A percentile compares a stretch with the other conserved stretches of the same genome.
Evolutionary conservation across 35 echinoderm and acorn worm species (phyloP).

Genomic region (Apostichopus californicus): DNA sequence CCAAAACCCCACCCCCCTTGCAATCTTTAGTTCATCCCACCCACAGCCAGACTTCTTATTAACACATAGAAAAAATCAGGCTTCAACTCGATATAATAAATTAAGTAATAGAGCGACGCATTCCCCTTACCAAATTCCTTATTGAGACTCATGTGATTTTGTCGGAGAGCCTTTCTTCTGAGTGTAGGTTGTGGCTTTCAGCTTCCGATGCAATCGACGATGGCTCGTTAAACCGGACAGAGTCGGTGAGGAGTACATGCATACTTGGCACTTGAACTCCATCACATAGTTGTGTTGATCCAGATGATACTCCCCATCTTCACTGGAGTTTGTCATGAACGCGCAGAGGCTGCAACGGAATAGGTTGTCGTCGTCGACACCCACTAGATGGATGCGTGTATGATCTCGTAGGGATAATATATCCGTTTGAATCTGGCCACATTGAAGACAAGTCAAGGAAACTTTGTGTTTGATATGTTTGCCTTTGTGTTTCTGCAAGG

Average conservation of each 20-base stretch:
- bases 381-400: conserved; percentile 47
- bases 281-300: conserved; percentile 81
- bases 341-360: conserved; percentile 79
- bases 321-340: conserved; percentile 45
- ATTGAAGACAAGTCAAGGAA: conserved; percentile 50
- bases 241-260: conserved; percentile 75
- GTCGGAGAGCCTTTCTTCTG: background rate
- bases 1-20: too few relatives aligned
- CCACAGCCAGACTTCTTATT: too few relatives aligned
- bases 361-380: conserved; percentile 54
- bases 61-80: too few relatives aligned
- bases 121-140: too few relatives aligned
- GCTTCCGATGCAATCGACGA: conserved; percentile 41
- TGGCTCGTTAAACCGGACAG: conserved; percentile 63
- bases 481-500: conserved; percentile 51
- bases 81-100: too few relatives aligned
- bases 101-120: too few relatives aligned
- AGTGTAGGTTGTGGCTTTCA: background rate
- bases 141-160: background rate
- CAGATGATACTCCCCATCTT: conserved; percentile 71
- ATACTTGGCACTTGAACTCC: conserved; percentile 79
- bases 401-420: conserved; percentile 57
- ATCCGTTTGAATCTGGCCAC: conserved; percentile 43
- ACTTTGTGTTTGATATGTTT: conserved; percentile 59
- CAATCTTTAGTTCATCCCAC: too few relatives aligned